phyloP scores from a whole-genome alignment of 2,888 invertebrate genomes.

The Graphium colonna region DNA sequence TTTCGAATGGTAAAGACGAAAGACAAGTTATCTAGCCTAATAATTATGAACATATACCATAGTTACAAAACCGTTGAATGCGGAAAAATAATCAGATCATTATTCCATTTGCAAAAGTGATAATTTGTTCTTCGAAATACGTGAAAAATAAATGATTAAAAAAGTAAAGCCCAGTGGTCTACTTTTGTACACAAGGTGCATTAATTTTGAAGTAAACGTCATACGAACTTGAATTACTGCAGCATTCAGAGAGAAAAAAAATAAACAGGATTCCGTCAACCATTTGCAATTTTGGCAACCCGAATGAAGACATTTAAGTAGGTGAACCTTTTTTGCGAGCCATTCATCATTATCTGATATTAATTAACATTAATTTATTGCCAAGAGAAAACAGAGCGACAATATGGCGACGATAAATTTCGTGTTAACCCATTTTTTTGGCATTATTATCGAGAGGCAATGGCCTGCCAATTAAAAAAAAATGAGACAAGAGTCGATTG shows the following conservation, averaged over 20 bases:
- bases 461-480: slow-evolving; percentile 8
- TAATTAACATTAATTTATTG: slow-evolving; percentile 20
- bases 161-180: not conserved
- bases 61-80: no score
- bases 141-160: not conserved
- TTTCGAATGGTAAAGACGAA: no score
- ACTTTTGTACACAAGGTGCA: not conserved
- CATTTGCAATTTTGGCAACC: slow-evolving; percentile 8
- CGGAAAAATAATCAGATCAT: no score
- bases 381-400: slow-evolving; percentile 9
- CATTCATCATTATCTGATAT: slow-evolving; percentile 20
- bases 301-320: slow-evolving; percentile 22
- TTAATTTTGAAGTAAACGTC: not conserved
- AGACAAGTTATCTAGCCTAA: no score
- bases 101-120: no score
- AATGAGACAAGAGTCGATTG: slow-evolving; percentile 8
- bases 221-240: not conserved
- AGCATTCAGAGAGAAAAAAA: not conserved
- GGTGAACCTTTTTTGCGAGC: slow-evolving; percentile 18
- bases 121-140: not conserved
- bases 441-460: slow-evolving; percentile 8
- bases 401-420: slow-evolving; percentile 8
- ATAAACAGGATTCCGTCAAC: not conserved
- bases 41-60: no score
- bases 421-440: slow-evolving; percentile 21